Conservation (phyloP, 2,888 invertebrate genomes). For the Dryocosmus kuriphilus region DNA sequence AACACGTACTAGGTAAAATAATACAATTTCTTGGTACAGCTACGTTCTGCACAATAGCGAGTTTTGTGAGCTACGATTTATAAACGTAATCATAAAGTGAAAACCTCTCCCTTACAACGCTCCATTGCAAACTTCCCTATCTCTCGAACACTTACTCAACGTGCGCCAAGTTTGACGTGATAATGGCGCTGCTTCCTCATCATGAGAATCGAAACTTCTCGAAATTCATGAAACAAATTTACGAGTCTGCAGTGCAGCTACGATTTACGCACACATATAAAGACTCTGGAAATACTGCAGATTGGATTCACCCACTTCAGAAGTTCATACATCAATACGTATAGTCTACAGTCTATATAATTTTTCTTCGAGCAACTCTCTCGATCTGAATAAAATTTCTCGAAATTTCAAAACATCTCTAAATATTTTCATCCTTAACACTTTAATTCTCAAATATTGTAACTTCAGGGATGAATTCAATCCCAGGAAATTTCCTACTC, state of each 20-base stretch:
- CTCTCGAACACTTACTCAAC: slow-evolving; percentile 23
- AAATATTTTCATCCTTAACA: no score
- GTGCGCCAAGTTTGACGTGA: slow-evolving; percentile 34
- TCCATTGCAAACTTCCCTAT: slow-evolving; percentile 34
- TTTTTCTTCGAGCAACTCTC: neutral
- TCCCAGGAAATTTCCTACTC: slow-evolving; percentile 23
- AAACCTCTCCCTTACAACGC: slow-evolving; percentile 31
- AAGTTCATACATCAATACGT: neutral
- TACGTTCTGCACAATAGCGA: slow-evolving; percentile 39
- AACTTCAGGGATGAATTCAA: slow-evolving; percentile 30
- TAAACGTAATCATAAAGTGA: slow-evolving; percentile 35
- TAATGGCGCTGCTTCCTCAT: slow-evolving; percentile 38
- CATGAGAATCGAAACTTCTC: slow-evolving; percentile 34
- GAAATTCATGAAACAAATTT: slow-evolving; percentile 37
- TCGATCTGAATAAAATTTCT: neutral
- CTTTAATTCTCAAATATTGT: neutral
- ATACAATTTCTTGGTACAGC: slow-evolving; percentile 39
- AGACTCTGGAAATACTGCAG: slow-evolving; percentile 26
- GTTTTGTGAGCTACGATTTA: slow-evolving; percentile 36
- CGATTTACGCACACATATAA: slow-evolving; percentile 19
- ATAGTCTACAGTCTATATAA: neutral
- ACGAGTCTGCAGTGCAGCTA: slow-evolving; percentile 22
- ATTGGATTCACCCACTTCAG: slow-evolving; percentile 37
- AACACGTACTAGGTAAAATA: slow-evolving; percentile 48
- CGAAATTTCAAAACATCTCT: neutral